Evolutionary conservation across 2,888 invertebrate species (phyloP), one percentile per base, ranked within the genome.

Genomic region (Sphaerophoria taeniata): DNA sequence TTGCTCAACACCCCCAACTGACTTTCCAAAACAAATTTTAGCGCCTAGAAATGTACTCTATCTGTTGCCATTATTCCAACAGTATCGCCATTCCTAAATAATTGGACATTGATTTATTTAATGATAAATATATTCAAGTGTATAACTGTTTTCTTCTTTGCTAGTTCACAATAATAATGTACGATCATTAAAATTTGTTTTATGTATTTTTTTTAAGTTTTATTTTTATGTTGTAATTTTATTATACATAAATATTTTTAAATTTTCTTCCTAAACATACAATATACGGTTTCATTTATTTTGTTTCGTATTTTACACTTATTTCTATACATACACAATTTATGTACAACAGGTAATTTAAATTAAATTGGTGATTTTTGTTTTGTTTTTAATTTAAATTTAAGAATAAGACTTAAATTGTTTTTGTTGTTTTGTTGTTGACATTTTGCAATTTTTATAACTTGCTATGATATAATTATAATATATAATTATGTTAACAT

Each of bases 341-440:
- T 84, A 79, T 80, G 80, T 84, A 80, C 80, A 84, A 69, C 79
- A 84, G 79, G 72, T 76, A 74, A 47, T 70, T 56, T 43, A 51
- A 53, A 53, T 67, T 56, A 36, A 65, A n/a, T 1, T 55, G n/a
- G 39, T 6, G 12, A n/a, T 63, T 49, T 65, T 31, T 47, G 45
- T 14, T 45, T 60, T 39, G 55, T 53, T 12, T 56, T 58, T 36
- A 14, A 9, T 51, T 58, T 53, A 4, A 56, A 53, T 70, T 53
- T 43, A 43, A 11, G 9, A 11, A 43, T 7, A 9, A 11, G 65
- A 58, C 45, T 45, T 63, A 12, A 55, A n/a, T n/a, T n/a, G n/a
- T n/a, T n/a, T n/a, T n/a, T n/a, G n/a, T n/a, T n/a, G n/a, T 36
- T 56, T 51, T 34, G 33, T 60, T 34, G 7, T 39, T 24, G 24